These are phyloP conservation scores for Hydractinia echinata DNA, from an alignment of 30 jellyfish, hydroid and myxozoan species.

Conservation along the genomic window DNA sequence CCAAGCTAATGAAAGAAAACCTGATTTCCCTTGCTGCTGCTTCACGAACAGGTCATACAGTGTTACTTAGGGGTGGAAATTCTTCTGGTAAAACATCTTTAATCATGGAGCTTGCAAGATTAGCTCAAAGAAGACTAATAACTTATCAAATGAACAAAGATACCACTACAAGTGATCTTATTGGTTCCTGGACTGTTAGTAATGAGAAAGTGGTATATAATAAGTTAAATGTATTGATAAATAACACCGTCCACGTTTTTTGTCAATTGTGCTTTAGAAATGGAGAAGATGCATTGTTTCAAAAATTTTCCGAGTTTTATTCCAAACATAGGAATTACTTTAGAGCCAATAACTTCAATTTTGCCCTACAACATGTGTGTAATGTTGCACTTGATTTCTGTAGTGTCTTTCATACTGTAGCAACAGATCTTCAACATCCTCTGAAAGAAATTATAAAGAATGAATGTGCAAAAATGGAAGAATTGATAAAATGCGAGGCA, in stretches of 20 bases:
- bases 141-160: conserved; percentile 8
- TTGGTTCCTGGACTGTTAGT: conserved; percentile 28
- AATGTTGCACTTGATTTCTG: neutral
- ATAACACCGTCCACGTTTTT: no score
- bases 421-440: neutral
- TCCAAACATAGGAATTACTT: no score
- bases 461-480: neutral
- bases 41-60: neutral
- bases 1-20: neutral
- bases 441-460: neutral
- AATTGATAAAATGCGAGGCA: neutral
- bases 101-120: conserved; percentile 6
- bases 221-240: neutral
- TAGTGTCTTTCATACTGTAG: neutral
- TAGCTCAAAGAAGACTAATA: neutral
- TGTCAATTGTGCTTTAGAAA: no score
- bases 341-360: neutral
- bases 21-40: conserved; percentile 14
- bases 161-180: conserved; percentile 9
- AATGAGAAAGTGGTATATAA: neutral
- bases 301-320: no score
- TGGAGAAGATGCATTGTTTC: neutral
- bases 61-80: conserved; percentile 7
- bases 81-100: conserved; percentile 18
- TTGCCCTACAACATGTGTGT: neutral